Evolutionary conservation across 2,113 vertebrate species (phyloP).

Genomic region (Ia io): DNA sequence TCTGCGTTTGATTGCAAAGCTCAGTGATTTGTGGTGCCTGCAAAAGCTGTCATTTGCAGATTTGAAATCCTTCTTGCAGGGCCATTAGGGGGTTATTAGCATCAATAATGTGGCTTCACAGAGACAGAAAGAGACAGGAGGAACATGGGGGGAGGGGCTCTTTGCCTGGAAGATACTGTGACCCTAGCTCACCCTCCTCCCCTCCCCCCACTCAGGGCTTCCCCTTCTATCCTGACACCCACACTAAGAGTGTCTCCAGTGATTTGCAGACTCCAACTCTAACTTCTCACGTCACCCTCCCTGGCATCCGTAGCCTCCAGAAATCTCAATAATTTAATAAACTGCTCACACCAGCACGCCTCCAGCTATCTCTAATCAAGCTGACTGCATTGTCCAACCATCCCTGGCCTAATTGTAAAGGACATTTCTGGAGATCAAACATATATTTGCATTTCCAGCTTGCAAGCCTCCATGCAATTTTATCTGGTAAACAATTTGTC

Average conservation of each 20-base stretch:
- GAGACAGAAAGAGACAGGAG: neutral
- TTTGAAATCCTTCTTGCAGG: constrained; percentile 54
- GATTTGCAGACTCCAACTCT: neutral
- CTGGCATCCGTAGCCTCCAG: neutral
- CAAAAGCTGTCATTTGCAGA: constrained; percentile 53
- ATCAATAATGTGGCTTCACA: constrained; percentile 62
- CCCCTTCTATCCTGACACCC: neutral
- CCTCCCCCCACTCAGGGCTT: neutral
- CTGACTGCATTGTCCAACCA: constrained; percentile 20
- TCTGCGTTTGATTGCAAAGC: constrained; percentile 40
- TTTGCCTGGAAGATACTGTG: neutral
- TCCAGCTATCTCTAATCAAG: constrained; percentile 63
- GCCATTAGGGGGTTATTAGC: constrained; percentile 40
- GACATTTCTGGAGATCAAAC: constrained; percentile 31
- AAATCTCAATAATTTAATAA: constrained; percentile 69
- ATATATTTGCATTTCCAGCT: constrained; percentile 30
- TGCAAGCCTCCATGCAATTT: neutral
- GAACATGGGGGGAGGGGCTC: neutral
- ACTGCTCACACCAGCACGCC: constrained; percentile 23
- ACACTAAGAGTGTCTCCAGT: neutral
- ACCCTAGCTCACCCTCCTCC: neutral
- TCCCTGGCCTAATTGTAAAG: constrained; percentile 39
- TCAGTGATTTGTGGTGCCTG: constrained; percentile 59
- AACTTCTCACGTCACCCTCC: neutral
- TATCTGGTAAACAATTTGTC: neutral